Base-by-base conservation (phyloP, 1,140 invertebrate genomes). In the Gonioctena quinquepunctata region DNA sequence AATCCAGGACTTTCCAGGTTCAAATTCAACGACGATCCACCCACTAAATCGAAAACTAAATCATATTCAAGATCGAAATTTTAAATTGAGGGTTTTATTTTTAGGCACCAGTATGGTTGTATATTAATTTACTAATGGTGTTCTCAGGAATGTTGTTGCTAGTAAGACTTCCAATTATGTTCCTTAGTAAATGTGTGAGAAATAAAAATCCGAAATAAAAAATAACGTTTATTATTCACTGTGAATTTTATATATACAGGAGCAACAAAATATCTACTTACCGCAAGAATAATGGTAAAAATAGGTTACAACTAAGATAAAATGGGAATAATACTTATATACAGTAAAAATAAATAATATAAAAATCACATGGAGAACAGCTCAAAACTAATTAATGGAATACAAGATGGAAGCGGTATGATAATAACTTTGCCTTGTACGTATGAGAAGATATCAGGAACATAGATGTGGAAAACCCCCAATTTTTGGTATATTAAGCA, bases 271-370 rank as follows among this genome's bases (percentile, higher is more conserved):
- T 42, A 42, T n/a, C 16, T 42, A 42, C 33, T n/a, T 42, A 42
- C 33, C 33, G 4, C 33, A 2, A 8, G 33, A 11, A 22, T 25
- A 18, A 26, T 60, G 26, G 22, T 26, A 60, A 60, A 60, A 54
- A 56, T 21, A 54, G 21, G 7, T 21, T 56, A 23, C n/a, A 42
- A 11, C 13, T 13, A 42, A 11, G 11, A 56, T 56, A 56, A 56
- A 56, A 19, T 23, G 4, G 52, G 18, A 21, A 13, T 21, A 21
- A 56, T 11, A 56, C 7, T 23, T 25, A 60, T 60, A 18, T 60
- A 60, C 57, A 60, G 26, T 16, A 22, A 28, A 60, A 60, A 60
- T 60, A 60, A 60, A 60, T 60, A 60, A 60, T 60, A 25, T 25
- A 60, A 5, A 28, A 60, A 60, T 60, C 57, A 60, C 57, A 60